A percentile compares a stretch with the other conserved stretches of the same genome.
phyloP scores from a whole-genome alignment of 2,888 invertebrate genomes.

The Aphodius sticticus region DNA sequence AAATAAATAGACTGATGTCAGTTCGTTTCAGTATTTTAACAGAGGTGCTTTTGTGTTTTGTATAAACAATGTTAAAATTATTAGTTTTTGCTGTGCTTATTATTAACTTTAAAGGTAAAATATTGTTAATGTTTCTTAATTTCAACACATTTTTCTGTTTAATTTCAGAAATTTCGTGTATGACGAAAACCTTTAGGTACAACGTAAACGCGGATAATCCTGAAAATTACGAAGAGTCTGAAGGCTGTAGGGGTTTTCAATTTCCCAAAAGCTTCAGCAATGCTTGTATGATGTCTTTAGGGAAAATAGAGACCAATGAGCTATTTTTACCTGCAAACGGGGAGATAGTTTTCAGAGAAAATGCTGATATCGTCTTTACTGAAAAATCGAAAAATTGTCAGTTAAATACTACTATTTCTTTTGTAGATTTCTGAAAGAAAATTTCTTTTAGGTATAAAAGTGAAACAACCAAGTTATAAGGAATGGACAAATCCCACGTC shows the following conservation, averaged over 20 bases:
- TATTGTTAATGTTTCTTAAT: too few species aligned
- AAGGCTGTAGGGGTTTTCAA: constrained; percentile 30
- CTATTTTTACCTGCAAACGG: constrained; percentile 29
- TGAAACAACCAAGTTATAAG: constrained; percentile 13
- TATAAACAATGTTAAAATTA: too few species aligned
- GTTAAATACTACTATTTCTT: not conserved
- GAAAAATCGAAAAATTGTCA: constrained; percentile 29
- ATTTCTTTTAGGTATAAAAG: constrained; percentile 27
- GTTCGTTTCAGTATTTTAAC: too few species aligned
- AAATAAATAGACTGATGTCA: too few species aligned
- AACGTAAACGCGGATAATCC: constrained; percentile 29
- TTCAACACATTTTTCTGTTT: not conserved
- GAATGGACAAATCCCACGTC: constrained; percentile 25
- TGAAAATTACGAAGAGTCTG: constrained; percentile 21
- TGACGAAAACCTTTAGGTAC: not conserved
- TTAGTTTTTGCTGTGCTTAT: too few species aligned
- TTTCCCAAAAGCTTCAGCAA: constrained; percentile 29
- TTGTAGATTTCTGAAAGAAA: not conserved
- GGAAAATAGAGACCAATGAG: constrained; percentile 26
- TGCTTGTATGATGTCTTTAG: constrained; percentile 30
- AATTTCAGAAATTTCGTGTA: not conserved
- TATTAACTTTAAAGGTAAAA: too few species aligned
- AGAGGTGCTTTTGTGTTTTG: too few species aligned
- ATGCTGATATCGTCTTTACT: constrained; percentile 25
- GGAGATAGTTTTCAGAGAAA: constrained; percentile 27